phyloP scores from a whole-genome alignment of 2,888 invertebrate species.

The Panzeria rudis region DNA sequence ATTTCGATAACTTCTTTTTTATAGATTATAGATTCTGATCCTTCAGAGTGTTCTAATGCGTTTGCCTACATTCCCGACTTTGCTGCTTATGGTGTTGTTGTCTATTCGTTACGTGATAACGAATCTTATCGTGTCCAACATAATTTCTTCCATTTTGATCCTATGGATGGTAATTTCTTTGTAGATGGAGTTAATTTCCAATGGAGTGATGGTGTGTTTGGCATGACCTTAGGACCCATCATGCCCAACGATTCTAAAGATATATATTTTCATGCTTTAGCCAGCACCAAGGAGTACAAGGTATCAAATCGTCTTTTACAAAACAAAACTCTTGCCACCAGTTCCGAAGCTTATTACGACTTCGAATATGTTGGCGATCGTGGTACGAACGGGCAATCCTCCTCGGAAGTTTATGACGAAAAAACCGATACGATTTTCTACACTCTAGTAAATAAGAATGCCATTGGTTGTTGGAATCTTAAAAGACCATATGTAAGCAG shows the following conservation, averaged over 20 bases:
- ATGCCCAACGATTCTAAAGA: slow-evolving; percentile 87
- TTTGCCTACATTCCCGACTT: slow-evolving; percentile 92
- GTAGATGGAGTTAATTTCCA: slow-evolving; percentile 92
- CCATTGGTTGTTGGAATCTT: too few species aligned
- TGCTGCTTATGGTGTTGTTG: slow-evolving; percentile 90
- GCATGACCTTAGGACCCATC: slow-evolving; percentile 89
- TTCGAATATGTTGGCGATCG: slow-evolving; percentile 90
- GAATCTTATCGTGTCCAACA: slow-evolving; percentile 92
- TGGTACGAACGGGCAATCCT: slow-evolving; percentile 89
- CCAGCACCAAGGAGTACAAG: slow-evolving; percentile 88
- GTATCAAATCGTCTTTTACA: slow-evolving; percentile 90
- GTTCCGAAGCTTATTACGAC: slow-evolving; percentile 87
- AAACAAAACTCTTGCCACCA: slow-evolving; percentile 89
- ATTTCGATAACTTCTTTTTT: slow-evolving; percentile 63
- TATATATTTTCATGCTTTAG: too few species aligned
- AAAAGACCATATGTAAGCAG: too few species aligned
- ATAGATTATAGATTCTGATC: slow-evolving; percentile 88
- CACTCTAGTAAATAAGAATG: slow-evolving; percentile 90
- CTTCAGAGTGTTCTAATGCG: slow-evolving; percentile 88
- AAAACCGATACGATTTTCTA: slow-evolving; percentile 90
- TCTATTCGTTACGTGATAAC: slow-evolving; percentile 89
- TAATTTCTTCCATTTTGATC: slow-evolving; percentile 93
- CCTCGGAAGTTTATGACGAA: slow-evolving; percentile 89
- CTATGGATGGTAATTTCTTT: slow-evolving; percentile 89
- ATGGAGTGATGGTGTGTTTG: slow-evolving; percentile 93